Percentiles rank a stretch among this genome's conserved stretches.
Evolutionary conservation across 2,888 invertebrate species (phyloP).

Genomic region (Marasmarcha lunaedactyla): DNA sequence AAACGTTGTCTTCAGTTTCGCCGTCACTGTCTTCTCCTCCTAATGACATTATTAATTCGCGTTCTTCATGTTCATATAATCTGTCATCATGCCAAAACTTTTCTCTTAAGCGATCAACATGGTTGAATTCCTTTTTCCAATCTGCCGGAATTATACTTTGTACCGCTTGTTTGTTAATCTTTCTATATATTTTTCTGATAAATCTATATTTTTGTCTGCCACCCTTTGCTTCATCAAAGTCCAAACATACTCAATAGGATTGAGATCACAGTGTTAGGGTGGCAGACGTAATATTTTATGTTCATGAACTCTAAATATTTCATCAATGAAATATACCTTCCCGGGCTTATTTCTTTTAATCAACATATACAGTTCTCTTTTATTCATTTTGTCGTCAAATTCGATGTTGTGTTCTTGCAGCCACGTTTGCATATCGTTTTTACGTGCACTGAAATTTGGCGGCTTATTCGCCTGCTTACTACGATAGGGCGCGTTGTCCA

Average conservation of each 20-base stretch:
- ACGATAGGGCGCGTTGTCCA: conserved; percentile 11
- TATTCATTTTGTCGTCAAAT: conserved; percentile 16
- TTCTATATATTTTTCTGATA: conserved; percentile 15
- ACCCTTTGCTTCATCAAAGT: conserved; percentile 1
- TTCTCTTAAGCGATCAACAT: neutral
- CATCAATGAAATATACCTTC: conserved; percentile 13
- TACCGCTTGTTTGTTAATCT: conserved; percentile 14
- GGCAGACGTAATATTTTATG: conserved; percentile 15
- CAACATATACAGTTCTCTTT: conserved; percentile 10
- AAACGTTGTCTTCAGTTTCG: neutral
- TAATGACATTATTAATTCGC: neutral
- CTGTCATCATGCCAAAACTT: neutral
- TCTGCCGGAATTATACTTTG: conserved; percentile 13
- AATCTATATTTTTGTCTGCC: conserved; percentile 7
- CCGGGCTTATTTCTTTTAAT: conserved; percentile 11
- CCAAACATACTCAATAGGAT: conserved; percentile 1
- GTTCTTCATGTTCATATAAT: neutral
- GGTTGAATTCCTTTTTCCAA: conserved; percentile 12
- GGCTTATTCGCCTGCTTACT: conserved; percentile 10
- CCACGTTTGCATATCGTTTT: conserved; percentile 15
- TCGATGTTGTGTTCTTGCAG: conserved; percentile 11
- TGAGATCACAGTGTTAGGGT: conserved; percentile 1
- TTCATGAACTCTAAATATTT: conserved; percentile 12
- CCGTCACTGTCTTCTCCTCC: neutral
- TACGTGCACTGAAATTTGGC: conserved; percentile 6